Evolutionary conservation across 2,113 vertebrate genomes (phyloP).

Genomic region (Dromiciops gliroides): DNA sequence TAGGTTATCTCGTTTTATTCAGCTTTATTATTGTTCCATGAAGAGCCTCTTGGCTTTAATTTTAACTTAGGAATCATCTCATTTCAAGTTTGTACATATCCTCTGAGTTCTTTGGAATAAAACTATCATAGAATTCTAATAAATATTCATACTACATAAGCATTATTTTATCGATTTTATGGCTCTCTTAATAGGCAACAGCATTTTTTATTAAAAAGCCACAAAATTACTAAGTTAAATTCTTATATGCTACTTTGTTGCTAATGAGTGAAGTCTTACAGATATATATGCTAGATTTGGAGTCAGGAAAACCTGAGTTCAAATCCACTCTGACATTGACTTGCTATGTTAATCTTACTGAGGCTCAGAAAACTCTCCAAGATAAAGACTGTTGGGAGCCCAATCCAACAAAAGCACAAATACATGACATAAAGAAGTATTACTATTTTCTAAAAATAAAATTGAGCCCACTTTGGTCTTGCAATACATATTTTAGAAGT

Average conservation of each 20-base stretch:
- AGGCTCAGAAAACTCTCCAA: background rate
- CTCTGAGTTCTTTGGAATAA: background rate
- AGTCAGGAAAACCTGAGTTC: background rate
- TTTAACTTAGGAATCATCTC: slow-evolving; percentile 23
- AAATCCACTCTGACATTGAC: background rate
- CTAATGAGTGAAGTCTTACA: background rate
- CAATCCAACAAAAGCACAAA: background rate
- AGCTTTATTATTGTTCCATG: slow-evolving; percentile 8
- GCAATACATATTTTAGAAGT: background rate
- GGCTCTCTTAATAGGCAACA: background rate
- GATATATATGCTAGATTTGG: background rate
- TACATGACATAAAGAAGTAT: background rate
- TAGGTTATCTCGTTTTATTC: slow-evolving; percentile 17
- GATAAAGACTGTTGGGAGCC: background rate
- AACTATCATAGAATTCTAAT: background rate
- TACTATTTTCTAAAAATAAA: background rate
- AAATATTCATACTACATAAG: background rate
- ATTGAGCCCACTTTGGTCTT: background rate
- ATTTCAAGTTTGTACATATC: slow-evolving; percentile 10
- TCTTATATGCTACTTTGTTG: background rate
- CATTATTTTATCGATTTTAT: background rate
- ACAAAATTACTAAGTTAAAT: background rate
- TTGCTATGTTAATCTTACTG: background rate
- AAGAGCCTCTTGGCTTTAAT: background rate
- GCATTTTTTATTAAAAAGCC: background rate